These are phyloP conservation scores for Atrina japonica DNA, from an alignment of 2,888 invertebrate genomes.

Conservation along the genomic window DNA sequence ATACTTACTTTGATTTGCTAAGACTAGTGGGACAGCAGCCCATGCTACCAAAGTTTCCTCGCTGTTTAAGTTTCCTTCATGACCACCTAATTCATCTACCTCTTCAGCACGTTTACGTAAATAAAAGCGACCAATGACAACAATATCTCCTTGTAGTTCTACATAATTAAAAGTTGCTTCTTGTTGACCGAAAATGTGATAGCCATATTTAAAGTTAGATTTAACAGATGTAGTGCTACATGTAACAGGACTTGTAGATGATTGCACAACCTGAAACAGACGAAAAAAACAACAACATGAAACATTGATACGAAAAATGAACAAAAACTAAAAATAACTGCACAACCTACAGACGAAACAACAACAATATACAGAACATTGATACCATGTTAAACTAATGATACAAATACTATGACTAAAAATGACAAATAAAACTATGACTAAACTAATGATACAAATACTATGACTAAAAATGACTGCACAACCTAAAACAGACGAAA, in stretches of 20 bases:
- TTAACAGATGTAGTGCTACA: conserved; percentile 77
- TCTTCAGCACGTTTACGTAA: conserved; percentile 62
- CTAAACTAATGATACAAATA: too few relatives aligned
- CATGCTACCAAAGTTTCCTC: conserved; percentile 77
- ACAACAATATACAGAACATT: too few relatives aligned
- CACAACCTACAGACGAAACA: too few relatives aligned
- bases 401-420: too few relatives aligned
- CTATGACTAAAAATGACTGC: too few relatives aligned
- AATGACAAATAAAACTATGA: too few relatives aligned
- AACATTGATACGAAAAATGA: not conserved
- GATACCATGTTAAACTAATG: too few relatives aligned
- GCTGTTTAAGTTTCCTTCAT: conserved; percentile 63
- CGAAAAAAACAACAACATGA: not conserved
- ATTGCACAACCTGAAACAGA: conserved; percentile 72
- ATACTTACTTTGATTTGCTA: conserved; percentile 61
- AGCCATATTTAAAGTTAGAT: conserved; percentile 75
- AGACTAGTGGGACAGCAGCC: conserved; percentile 74
- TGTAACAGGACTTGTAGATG: conserved; percentile 75
- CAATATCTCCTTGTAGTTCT: conserved; percentile 73
- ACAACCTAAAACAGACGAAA: too few relatives aligned
- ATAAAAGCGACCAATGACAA: conserved; percentile 76
- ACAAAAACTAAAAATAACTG: not conserved
- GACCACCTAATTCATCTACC: conserved; percentile 54
- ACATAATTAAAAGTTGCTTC: conserved; percentile 76
- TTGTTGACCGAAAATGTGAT: conserved; percentile 79